phyloP scores from a whole-genome alignment of 2,888 invertebrate genomes.

The Ditula angustiorana region DNA sequence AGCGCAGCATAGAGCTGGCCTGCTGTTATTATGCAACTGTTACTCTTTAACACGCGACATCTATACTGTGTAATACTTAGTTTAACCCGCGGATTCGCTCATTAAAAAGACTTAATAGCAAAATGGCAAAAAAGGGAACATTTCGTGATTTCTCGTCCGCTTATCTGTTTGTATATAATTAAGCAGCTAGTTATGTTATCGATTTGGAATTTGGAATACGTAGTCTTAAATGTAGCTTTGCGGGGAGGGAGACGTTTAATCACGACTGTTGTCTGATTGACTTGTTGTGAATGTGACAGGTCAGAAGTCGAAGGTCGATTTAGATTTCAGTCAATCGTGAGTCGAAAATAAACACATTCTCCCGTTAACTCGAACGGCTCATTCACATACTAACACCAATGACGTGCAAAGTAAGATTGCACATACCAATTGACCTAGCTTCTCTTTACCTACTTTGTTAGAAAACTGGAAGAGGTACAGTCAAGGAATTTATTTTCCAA shows the following conservation, averaged over 20 bases:
- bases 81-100: not conserved
- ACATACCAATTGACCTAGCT: not conserved
- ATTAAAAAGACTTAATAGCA: too few relatives aligned
- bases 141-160: too few relatives aligned
- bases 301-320: not conserved
- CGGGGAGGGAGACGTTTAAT: too few relatives aligned
- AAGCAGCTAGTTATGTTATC: too few relatives aligned
- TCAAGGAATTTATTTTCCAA: too few relatives aligned
- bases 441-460: not conserved
- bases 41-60: not conserved
- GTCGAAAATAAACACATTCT: not conserved
- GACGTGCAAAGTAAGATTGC: not conserved
- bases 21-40: conserved; percentile 17
- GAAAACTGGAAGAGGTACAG: not conserved
- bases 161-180: too few relatives aligned
- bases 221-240: not conserved
- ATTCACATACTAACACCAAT: not conserved
- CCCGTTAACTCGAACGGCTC: not conserved
- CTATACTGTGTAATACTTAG: not conserved
- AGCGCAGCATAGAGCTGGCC: not conserved
- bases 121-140: too few relatives aligned
- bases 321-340: not conserved
- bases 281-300: not conserved
- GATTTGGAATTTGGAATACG: too few relatives aligned
- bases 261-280: not conserved